Evolutionary conservation across 2,113 vertebrate species (phyloP).

Genomic region (Nymphicus hollandicus): DNA sequence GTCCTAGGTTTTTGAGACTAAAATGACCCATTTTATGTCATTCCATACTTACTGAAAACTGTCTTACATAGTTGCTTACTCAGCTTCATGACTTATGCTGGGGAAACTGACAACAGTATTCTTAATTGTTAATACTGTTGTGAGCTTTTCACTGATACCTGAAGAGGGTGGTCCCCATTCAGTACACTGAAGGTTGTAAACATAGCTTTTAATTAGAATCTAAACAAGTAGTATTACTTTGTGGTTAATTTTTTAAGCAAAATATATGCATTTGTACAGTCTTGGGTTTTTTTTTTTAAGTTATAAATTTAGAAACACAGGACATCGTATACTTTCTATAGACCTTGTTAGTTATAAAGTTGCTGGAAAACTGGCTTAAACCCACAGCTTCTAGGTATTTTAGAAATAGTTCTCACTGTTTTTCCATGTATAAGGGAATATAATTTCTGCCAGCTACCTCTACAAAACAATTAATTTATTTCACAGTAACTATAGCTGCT

Average conservation of each 20-base stretch:
- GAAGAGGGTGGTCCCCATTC: neutral
- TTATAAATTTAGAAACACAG: conserved; percentile 31
- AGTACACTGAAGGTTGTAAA: neutral
- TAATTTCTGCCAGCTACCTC: neutral
- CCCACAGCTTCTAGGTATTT: neutral
- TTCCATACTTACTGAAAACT: neutral
- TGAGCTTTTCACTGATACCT: neutral
- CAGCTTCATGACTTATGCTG: neutral
- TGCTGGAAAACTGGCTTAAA: conserved; percentile 36
- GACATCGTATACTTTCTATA: conserved; percentile 10
- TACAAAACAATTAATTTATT: conserved; percentile 10
- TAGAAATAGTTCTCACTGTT: neutral
- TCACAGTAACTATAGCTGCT: neutral
- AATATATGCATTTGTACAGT: neutral
- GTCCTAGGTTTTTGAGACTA: neutral
- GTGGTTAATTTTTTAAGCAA: neutral
- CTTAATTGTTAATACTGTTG: neutral
- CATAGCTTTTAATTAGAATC: neutral
- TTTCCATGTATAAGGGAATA: neutral
- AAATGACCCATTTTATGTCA: neutral
- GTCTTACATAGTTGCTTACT: neutral
- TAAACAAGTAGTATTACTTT: neutral
- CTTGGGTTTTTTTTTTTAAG: neutral
- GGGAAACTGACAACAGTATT: neutral
- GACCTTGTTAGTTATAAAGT: conserved; percentile 25